Conservation (phyloP, 2,888 invertebrate genomes). For the Leptinotarsa tumamoca region DNA sequence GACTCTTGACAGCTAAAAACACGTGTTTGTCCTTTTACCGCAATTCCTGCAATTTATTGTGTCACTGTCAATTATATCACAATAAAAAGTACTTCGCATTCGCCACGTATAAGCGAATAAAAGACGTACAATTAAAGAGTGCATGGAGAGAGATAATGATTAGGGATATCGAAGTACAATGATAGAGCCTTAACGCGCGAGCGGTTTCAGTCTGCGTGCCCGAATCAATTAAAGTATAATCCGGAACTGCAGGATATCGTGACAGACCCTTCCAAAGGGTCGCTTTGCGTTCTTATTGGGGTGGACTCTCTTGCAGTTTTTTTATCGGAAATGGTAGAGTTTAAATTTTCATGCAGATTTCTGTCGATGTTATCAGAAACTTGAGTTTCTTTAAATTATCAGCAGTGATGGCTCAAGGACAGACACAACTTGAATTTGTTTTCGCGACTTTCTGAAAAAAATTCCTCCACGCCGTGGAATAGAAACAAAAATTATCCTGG, state of each 20-base stretch:
- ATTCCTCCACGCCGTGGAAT: too few relatives aligned
- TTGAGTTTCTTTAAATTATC: too few relatives aligned
- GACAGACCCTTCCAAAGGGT: slow-evolving; percentile 56
- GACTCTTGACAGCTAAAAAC: slow-evolving; percentile 19
- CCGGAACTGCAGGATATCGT: slow-evolving; percentile 68
- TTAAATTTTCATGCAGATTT: slow-evolving; percentile 10
- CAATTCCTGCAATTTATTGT: slow-evolving; percentile 28
- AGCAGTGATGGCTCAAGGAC: too few relatives aligned
- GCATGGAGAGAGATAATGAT: slow-evolving; percentile 66
- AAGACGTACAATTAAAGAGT: slow-evolving; percentile 64
- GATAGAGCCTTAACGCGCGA: slow-evolving; percentile 65
- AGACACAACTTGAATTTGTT: too few relatives aligned
- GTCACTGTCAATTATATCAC: slow-evolving; percentile 43
- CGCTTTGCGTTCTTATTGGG: slow-evolving; percentile 39
- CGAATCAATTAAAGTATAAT: slow-evolving; percentile 74
- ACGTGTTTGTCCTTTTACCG: slow-evolving; percentile 19
- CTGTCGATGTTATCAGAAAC: too few relatives aligned
- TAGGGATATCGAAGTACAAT: slow-evolving; percentile 66
- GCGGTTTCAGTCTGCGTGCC: slow-evolving; percentile 65
- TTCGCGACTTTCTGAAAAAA: too few relatives aligned
- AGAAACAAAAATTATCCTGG: too few relatives aligned
- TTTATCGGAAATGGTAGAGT: slow-evolving; percentile 24
- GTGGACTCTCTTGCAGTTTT: slow-evolving; percentile 41
- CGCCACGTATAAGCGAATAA: slow-evolving; percentile 55
- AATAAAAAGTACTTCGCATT: slow-evolving; percentile 44